Evolutionary conservation across 2,797 vertebrate genomes (phyloP).

Genomic region (Gobio occitaniae): DNA sequence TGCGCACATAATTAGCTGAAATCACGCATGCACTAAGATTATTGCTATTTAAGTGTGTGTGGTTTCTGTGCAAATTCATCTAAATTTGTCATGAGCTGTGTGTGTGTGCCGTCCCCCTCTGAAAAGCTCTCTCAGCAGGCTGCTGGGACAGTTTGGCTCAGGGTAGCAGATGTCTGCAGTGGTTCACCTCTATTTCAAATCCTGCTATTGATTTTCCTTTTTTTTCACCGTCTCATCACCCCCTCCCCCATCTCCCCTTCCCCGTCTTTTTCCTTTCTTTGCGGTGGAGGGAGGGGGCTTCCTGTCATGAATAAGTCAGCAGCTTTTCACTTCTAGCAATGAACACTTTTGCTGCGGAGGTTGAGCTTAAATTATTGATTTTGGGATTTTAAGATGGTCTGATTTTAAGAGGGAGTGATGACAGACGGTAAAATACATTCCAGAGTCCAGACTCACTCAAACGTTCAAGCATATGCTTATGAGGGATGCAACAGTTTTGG

Average conservation of each 20-base stretch:
- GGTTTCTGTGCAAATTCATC: not conserved
- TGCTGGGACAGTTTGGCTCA: slow-evolving; percentile 35
- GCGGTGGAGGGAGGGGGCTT: slow-evolving; percentile 28
- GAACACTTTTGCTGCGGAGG: slow-evolving; percentile 33
- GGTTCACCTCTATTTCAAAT: slow-evolving; percentile 39
- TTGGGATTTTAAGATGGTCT: slow-evolving; percentile 28
- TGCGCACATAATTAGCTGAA: not conserved
- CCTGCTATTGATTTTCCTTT: slow-evolving; percentile 48
- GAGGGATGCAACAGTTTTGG: too few species aligned
- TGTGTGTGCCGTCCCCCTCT: slow-evolving; percentile 22
- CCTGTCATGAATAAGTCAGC: slow-evolving; percentile 54
- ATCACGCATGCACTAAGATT: not conserved
- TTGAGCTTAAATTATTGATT: slow-evolving; percentile 51
- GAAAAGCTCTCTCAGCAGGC: slow-evolving; percentile 51
- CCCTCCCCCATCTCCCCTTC: slow-evolving; percentile 12
- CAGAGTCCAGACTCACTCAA: not conserved
- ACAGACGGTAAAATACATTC: not conserved
- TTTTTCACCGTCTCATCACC: slow-evolving; percentile 2
- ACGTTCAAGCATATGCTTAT: not conserved
- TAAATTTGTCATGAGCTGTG: not conserved
- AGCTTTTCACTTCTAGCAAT: slow-evolving; percentile 37
- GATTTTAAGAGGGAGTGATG: not conserved
- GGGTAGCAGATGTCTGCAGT: slow-evolving; percentile 58
- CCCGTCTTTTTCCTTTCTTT: slow-evolving; percentile 17
- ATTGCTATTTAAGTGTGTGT: not conserved